Base-by-base conservation (phyloP, 2,113 vertebrate species). In the Oreochromis aureus region DNA sequence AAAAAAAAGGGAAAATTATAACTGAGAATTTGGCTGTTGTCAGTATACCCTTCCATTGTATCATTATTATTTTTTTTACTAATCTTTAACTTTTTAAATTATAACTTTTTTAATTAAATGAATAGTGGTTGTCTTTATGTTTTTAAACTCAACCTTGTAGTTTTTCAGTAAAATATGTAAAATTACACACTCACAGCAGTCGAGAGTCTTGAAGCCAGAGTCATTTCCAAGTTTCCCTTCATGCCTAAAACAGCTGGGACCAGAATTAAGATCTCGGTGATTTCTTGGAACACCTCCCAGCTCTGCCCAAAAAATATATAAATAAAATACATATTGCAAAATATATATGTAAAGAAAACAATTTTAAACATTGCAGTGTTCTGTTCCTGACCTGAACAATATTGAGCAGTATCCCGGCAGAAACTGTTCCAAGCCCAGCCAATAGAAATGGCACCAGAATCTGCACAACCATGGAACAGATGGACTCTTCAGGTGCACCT, bases 191-290 rank as follows among this genome's bases (percentile, higher is more conserved):
- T 96, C 93, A 99, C 98, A 87, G 98, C 98, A 7, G 98, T 99
- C 3, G 98, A 99, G 13, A 99, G 97, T 89, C 98, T 97, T 2
- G 98, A 98, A 2, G 98, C 98, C 93, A 99, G 94, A 0, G 98
- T 99, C 98, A 98, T 99, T 94, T 99, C 98, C 84, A 99, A 96
- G 86, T 99, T 99, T 6, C 98, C 98, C 94, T 99, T 99, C 93
- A 99, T 97, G 32, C 98, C 98, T 91, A 99, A 96, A 59, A 99
- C 90, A 61, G 98, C 97, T 44, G 98, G 97, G 80, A 99, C 97
- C 94, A 99, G 90, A 22, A 98, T 99, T 78, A 99, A 95, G 80
- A 99, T 89, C 87, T 98, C 98, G 0, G 97, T 96, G 32, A 98
- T 94, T 27, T 97, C 97, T 87, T 93, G 92, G 89, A 99, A 99